Conservation (phyloP, 2,888 invertebrate species). For the Agrilus mali region DNA sequence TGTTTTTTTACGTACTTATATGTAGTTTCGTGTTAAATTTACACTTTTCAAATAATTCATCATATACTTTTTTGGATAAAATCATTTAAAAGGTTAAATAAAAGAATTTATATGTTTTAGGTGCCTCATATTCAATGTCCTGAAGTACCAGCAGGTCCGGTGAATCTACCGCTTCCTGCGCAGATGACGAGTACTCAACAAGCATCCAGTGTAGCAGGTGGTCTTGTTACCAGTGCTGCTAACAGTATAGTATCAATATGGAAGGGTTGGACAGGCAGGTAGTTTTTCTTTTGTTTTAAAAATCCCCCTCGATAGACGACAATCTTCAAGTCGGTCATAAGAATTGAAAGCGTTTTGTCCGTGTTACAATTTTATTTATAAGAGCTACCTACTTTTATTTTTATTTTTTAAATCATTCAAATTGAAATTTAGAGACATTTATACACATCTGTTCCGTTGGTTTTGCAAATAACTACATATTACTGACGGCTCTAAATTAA, state of each 20-base stretch:
- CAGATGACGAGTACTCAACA: conserved; percentile 32
- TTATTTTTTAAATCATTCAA: no score
- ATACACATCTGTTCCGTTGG: no score
- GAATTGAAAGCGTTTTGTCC: neutral
- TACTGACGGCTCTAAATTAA: no score
- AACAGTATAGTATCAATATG: conserved; percentile 73
- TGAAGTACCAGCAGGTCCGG: conserved; percentile 31
- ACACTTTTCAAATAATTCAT: no score
- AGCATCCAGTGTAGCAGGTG: conserved; percentile 49
- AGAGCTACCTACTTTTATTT: no score
- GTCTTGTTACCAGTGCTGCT: conserved; percentile 69
- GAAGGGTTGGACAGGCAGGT: conserved; percentile 52
- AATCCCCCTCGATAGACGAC: neutral
- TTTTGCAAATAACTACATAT: no score
- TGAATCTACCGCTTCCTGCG: conserved; percentile 21
- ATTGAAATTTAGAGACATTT: no score
- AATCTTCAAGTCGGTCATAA: neutral
- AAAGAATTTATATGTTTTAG: conserved; percentile 21
- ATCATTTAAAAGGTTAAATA: neutral
- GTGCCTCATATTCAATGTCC: conserved; percentile 43
- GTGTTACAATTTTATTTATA: no score
- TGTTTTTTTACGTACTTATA: no score
- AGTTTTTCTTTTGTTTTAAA: conserved; percentile 16
- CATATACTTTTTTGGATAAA: no score
- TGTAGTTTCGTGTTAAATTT: no score